Base-by-base conservation (phyloP, 2,888 invertebrate species). In the Melieria crassipennis region DNA sequence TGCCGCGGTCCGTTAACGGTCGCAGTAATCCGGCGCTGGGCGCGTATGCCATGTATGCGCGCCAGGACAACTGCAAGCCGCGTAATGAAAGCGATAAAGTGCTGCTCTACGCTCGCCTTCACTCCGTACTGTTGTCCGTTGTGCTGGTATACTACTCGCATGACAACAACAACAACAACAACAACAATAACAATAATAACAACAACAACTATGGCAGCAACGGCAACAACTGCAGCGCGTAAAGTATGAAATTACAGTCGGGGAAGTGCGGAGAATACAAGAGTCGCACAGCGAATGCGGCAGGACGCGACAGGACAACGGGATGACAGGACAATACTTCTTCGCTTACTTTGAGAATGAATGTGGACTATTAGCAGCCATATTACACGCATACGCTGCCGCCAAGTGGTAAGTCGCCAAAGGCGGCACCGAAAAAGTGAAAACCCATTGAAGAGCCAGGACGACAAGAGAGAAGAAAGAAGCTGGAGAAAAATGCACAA, bases 331-430 rank as follows among this genome's bases (percentile, higher is more conserved):
- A n/a, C 11, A 7, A 13, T 52, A 52, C 43, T 42, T 52, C 48
- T 5, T 13, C 46, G 16, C 57, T 42, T 70, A 43, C 7, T 45
- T n/a, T 70, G 57, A 61, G 70, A 70, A 55, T 30, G 65, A 65
- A 65, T 70, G 64, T 47, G 46, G 65, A 65, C 70, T 65, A 70
- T 70, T 70, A 70, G 65, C 58, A 47, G 65, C 10, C 65, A 50
- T 70, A 70, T 65, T 65, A 60, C 46, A 61, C 16, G 55, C 46
- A 55, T 43, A n/a, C 65, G 43, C 45, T 45, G 9, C n/a, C 30
- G 11, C 4, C 4, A 13, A 30, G 2, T 30, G 9, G 11, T 50
- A 30, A 30, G 30, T 30, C 30, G 30, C 30, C 30, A 30, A 30
- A 30, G 30, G 30, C 30, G 30, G 9, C 50, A 56, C 13, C n/a